Evolutionary conservation across 2,113 vertebrate species (phyloP).

Genomic region (Mormyrus lacerda): DNA sequence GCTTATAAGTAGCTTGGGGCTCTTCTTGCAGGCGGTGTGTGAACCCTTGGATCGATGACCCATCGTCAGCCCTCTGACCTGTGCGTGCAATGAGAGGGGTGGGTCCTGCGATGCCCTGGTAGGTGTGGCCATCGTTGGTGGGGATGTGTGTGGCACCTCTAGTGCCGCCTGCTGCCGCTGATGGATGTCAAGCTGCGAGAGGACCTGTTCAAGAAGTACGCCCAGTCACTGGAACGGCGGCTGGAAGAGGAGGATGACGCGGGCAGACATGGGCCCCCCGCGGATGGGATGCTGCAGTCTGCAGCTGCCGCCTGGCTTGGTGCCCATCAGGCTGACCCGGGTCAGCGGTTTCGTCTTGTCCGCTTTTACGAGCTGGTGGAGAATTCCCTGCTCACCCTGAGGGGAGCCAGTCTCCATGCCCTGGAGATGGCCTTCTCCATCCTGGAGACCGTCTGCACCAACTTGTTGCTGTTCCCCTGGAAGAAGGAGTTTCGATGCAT

Average conservation of each 20-base stretch:
- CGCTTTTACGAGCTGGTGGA: conserved; percentile 89
- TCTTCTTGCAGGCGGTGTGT: background rate
- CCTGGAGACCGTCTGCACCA: conserved; percentile 84
- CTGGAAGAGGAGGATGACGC: conserved; percentile 57
- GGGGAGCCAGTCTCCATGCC: conserved; percentile 72
- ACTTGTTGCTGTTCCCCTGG: conserved; percentile 95
- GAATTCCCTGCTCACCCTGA: conserved; percentile 74
- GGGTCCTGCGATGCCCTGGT: conserved; percentile 43
- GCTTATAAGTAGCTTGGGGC: background rate
- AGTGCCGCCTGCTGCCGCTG: conserved; percentile 49
- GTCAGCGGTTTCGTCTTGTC: conserved; percentile 83
- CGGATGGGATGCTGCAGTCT: conserved; percentile 75
- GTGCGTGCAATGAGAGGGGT: conserved; percentile 1
- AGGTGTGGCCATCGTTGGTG: conserved; percentile 41
- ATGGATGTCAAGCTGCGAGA: conserved; percentile 98
- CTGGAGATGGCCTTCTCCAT: conserved; percentile 78
- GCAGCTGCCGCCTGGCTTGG: conserved; percentile 85
- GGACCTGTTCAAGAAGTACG: conserved; percentile 92
- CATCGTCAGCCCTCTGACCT: background rate
- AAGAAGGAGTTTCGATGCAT: conserved; percentile 97
- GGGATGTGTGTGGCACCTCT: conserved; percentile 46
- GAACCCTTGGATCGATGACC: background rate
- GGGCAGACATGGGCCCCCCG: conserved; percentile 48
- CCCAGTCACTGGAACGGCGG: conserved; percentile 80
- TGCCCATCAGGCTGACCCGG: conserved; percentile 82